phyloP scores from a whole-genome alignment of 2,113 vertebrate genomes.

The Heliornis fulica region DNA sequence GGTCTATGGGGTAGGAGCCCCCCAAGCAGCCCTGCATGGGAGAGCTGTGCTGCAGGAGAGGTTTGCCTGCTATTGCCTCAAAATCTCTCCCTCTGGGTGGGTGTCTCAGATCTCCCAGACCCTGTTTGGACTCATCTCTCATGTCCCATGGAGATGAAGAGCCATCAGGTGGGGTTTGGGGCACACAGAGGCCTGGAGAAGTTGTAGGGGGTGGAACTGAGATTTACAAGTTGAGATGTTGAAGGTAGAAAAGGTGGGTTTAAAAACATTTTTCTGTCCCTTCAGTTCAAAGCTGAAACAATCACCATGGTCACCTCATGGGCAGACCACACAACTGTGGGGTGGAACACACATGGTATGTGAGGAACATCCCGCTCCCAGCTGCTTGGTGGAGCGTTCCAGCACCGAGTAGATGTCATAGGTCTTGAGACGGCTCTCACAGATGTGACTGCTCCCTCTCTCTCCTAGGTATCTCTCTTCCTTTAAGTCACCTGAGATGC shows the following conservation, averaged over 20 bases:
- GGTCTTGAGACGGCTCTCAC: background rate
- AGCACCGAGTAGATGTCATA: background rate
- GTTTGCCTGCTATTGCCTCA: background rate
- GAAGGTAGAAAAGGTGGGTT: background rate
- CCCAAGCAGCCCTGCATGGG: background rate
- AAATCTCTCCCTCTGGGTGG: background rate
- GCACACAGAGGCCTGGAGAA: too few species aligned
- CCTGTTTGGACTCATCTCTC: background rate
- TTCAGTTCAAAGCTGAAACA: background rate
- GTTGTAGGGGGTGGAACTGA: background rate
- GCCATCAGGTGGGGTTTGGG: background rate
- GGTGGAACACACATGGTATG: rapidly evolving
- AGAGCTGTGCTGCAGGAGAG: background rate
- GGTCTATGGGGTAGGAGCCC: background rate
- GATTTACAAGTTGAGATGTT: background rate
- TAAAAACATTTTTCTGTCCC: background rate
- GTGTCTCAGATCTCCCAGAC: background rate
- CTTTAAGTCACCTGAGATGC: background rate
- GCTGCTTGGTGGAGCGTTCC: background rate
- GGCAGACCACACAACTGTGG: background rate
- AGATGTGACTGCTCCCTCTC: background rate
- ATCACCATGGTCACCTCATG: too few species aligned
- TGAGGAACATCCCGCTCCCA: background rate
- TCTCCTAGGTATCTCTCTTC: background rate
- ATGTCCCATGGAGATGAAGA: background rate